Evolutionary conservation across 2,888 invertebrate species (phyloP), one percentile per base, ranked within the genome.

Genomic region (Dryococelus australis): DNA sequence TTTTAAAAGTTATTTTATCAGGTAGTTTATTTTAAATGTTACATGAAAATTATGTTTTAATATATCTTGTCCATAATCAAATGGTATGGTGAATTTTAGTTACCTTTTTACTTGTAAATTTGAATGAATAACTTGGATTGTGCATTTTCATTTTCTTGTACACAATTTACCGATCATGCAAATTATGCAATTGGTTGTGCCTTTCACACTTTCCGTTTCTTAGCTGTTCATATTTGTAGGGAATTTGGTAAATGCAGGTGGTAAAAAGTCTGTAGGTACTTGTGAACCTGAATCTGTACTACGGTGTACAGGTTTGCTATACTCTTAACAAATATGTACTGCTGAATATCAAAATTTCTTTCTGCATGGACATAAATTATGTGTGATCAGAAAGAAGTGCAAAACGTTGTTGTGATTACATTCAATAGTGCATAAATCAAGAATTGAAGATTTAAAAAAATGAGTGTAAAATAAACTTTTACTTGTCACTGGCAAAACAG

Each of bases 121-220:
- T 47, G 47, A 13, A 47, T 47, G 47, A 16, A 6, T 5, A 47
- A 47, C 47, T 47, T 8, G 13, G n/a, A 65, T 65, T 65, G n/a
- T 65, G 65, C n/a, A 65, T 20, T 65, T 65, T 65, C 16, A 20
- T 20, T n/a, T 16, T 2, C 10, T 65, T n/a, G 8, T 65, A 65
- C 16, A n/a, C 65, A 20, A 24, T 65, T 65, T 65, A 65, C 20
- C 65, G 6, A 9, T n/a, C 16, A 24, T 65, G 65, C 65, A 65
- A 24, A 24, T 65, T 65, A 65, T 65, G 65, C 65, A 65, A 65
- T 65, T 65, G 65, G 65, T 65, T 65, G 65, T 65, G 65, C 65
- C 65, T 65, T 65, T 6, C 65, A 16, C n/a, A n/a, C n/a, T 65
- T 65, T 65, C n/a, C n/a, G 24, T 65, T 47, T 47, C 47, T 10